Percentiles rank a stretch among this genome's conserved stretches.
Evolutionary conservation across 2,888 invertebrate genomes (phyloP).

Genomic region (Acanthosepion lycidas): DNA sequence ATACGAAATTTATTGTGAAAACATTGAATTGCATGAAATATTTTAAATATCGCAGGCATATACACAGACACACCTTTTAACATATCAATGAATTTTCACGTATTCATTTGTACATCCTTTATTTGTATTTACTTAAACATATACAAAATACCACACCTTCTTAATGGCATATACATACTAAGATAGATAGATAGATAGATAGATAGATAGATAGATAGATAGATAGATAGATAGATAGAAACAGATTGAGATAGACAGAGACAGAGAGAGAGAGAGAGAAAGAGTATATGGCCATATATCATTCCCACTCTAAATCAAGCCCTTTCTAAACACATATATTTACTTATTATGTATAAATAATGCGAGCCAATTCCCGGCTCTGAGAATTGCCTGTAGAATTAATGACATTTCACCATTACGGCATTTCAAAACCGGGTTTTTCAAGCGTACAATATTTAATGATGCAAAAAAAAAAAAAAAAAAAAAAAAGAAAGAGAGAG

Average conservation of each 20-base stretch:
- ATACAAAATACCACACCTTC: too few species aligned
- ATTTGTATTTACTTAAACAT: too few species aligned
- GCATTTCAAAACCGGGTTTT: not conserved
- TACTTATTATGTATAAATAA: conserved; percentile 11
- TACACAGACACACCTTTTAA: too few species aligned
- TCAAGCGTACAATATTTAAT: conserved; percentile 33
- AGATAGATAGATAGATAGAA: not conserved
- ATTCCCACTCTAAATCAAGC: not conserved
- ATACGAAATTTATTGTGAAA: too few species aligned
- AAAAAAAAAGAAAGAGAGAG: not conserved
- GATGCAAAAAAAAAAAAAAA: not conserved
- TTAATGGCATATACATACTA: not conserved
- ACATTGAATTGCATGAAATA: too few species aligned
- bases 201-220: not conserved
- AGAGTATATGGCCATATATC: not conserved
- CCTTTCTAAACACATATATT: not conserved
- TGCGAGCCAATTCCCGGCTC: not conserved
- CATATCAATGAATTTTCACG: too few species aligned
- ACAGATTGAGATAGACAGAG: not conserved
- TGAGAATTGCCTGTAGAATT: conserved; percentile 33
- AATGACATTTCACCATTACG: conserved; percentile 4
- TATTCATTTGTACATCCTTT: too few species aligned
- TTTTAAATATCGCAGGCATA: too few species aligned
- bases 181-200: not conserved
- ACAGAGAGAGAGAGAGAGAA: not conserved